phyloP scores from a whole-genome alignment of 2,888 invertebrate genomes.

The Alcis repandata region DNA sequence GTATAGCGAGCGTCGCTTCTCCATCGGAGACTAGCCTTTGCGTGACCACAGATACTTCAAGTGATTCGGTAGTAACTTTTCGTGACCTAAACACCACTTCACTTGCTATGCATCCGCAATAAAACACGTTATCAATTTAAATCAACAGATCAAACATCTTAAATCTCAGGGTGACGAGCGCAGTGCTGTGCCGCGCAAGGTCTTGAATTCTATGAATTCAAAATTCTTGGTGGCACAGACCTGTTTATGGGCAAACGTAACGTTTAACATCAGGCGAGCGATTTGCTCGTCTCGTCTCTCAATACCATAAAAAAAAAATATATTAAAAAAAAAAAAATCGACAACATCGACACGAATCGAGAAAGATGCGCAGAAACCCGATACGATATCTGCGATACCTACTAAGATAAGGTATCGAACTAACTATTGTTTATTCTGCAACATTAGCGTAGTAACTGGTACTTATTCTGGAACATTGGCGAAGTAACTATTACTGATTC shows the following conservation, averaged over 20 bases:
- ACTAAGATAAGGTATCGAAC: neutral
- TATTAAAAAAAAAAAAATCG: too few species aligned
- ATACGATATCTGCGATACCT: conserved; percentile 7
- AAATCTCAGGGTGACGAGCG: too few species aligned
- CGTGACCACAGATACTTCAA: neutral
- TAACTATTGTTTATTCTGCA: neutral
- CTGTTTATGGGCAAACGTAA: too few species aligned
- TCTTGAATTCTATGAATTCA: too few species aligned
- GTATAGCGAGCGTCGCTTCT: too few species aligned
- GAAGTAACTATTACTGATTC: neutral
- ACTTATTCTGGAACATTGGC: neutral
- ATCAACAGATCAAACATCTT: too few species aligned
- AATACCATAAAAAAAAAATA: too few species aligned
- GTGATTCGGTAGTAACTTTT: neutral
- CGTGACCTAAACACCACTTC: neutral
- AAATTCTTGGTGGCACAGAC: too few species aligned
- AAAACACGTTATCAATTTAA: neutral
- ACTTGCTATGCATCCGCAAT: neutral
- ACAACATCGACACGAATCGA: conserved; percentile 1
- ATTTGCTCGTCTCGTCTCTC: too few species aligned
- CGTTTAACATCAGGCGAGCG: too few species aligned
- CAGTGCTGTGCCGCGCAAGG: too few species aligned
- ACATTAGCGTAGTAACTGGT: neutral
- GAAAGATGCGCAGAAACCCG: conserved; percentile 2
- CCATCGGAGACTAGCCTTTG: neutral